phyloP scores from a whole-genome alignment of 2,797 vertebrate species.

The Bucorvus abyssinicus region DNA sequence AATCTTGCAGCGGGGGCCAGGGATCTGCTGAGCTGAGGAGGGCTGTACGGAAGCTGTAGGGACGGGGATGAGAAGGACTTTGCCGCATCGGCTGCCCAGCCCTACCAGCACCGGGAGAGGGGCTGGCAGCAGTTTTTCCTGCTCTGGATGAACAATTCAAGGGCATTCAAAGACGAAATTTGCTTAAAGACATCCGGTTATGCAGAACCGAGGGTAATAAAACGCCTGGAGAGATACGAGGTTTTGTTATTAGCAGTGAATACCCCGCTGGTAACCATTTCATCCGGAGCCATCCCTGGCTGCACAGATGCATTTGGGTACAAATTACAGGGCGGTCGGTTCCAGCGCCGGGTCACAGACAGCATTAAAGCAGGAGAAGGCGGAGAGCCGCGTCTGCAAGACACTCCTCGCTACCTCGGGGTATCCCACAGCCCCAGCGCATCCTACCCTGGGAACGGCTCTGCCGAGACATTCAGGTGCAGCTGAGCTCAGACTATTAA shows the following conservation, averaged over 20 bases:
- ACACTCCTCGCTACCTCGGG: neutral
- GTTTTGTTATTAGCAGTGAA: neutral
- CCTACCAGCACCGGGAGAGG: neutral
- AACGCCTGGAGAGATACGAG: neutral
- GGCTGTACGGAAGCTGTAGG: neutral
- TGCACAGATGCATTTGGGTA: neutral
- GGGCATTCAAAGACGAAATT: constrained; percentile 19
- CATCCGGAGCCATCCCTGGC: neutral
- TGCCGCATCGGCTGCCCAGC: neutral
- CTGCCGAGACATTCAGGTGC: constrained; percentile 1
- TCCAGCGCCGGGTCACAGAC: neutral
- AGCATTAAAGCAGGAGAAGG: neutral
- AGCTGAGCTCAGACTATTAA: neutral
- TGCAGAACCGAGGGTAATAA: neutral
- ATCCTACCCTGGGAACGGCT: constrained; percentile 8
- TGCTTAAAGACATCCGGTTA: constrained; percentile 34
- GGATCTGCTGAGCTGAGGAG: neutral
- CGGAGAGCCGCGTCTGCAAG: neutral
- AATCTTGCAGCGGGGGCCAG: neutral
- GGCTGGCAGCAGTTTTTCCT: constrained; percentile 29
- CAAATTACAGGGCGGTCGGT: constrained; percentile 8
- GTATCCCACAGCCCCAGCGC: neutral
- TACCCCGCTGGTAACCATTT: neutral
- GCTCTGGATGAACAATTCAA: constrained; percentile 6
- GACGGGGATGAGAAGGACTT: neutral